Evolutionary conservation across 2,797 vertebrate genomes (phyloP), one percentile per base, ranked within the genome.

Genomic region (Sebastes iracundus): DNA sequence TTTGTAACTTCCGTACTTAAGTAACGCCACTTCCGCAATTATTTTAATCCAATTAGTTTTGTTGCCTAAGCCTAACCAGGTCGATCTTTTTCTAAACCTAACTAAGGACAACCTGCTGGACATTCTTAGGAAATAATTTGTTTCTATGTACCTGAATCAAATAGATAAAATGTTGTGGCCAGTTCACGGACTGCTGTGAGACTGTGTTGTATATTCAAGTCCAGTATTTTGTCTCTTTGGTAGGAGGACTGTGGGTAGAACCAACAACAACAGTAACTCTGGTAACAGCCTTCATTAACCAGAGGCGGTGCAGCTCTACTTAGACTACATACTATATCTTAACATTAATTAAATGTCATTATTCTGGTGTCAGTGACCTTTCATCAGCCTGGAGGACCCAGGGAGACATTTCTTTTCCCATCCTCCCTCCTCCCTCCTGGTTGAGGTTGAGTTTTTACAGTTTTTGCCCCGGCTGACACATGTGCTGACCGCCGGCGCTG

Each of bases 301-400:
- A 10, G 32, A 62, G 73, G 22, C 2, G 3, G 22, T 10, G 58
- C 22, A 13, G 55, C 58, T 76, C 46, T 25, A 1, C 58, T 59
- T 6, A 32, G 25, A 55, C 30, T 30, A 14, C 16, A 7, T 10
- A n/a, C 55, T 71, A 72, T 27, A n/a, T 73, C n/a, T 63, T 6
- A 60, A 27, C 68, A 3, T 79, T 60, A 49, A 75, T 79, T 60
- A 77, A 80, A 79, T 33, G 68, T 68, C 72, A 73, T 83, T 85
- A 73, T 78, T 78, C 63, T 84, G 78, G 33, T 77, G 81, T 86
- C 73, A 28, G 66, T 72, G 85, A 78, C 53, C 75, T 87, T 75
- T 85, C 9, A 12, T 55, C 71, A 58, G 74, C 68, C 84, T 11
- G 65, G 25, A 77, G 81, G 22, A 38, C 0, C 12, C 28, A 81